Base-by-base conservation (phyloP, 2,113 vertebrate species). In the Poecile atricapillus region DNA sequence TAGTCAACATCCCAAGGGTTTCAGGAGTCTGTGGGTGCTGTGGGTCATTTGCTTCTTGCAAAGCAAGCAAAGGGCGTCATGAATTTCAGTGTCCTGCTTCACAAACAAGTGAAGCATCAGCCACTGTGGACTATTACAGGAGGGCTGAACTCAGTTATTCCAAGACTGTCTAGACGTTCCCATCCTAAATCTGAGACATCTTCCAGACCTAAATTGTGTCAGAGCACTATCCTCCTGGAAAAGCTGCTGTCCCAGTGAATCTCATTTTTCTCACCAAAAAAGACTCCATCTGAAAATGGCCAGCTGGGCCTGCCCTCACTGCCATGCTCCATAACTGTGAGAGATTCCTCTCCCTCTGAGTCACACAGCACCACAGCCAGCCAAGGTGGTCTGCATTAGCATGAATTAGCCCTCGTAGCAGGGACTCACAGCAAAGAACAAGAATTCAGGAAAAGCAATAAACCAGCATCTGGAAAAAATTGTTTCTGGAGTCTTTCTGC, bases 271-370 rank as follows among this genome's bases (percentile, higher is more conserved):
- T 94, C 28, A 83, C 85, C 55, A 49, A n/a, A 81, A 81, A 43
- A 49, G 49, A 33, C 41, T 86, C 79, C 71, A 27, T 49, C 20
- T 4, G 10, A 62, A 75, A 60, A 17, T 1, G 5, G 33, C 75
- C 94, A 94, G 78, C 82, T 94, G 90, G 74, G 63, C 63, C 71
- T 93, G 63, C 53, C 78, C 88, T 88, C 22, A 0, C 58, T 47
- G 56, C 82, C 78, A 19, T 47, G 22, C 65, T 87, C 93, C 9
- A 0, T 28, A 59, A 12, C 78, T 4, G 0, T 55, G 0, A 89
- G 89, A 95, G 70, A 55, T 80, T 82, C 75, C 78, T 94, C 59
- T 94, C 79, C 62, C 73, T 56, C 71, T 78, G 87, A 93, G 78
- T 83, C 90, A 85, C 79, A 47, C 28, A 58, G 53, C 62, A 8